These are phyloP conservation scores for Megaceryle alcyon DNA, from an alignment of 2,797 vertebrate species.

Conservation along the genomic window DNA sequence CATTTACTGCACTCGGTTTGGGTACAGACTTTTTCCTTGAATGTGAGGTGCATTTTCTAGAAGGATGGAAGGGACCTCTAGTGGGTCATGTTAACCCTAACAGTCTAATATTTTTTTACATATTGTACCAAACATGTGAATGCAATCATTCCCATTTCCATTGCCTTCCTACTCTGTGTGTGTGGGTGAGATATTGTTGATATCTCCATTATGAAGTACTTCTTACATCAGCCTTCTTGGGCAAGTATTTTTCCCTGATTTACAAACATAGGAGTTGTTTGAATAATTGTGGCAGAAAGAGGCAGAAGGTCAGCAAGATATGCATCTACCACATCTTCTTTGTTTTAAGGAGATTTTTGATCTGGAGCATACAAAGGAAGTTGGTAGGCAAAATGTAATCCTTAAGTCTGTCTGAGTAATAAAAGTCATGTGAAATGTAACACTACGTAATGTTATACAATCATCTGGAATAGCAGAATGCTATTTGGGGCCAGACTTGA, in stretches of 20 bases:
- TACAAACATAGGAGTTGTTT: slow-evolving; percentile 45
- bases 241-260: neutral
- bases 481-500: slow-evolving; percentile 47
- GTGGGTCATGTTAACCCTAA: slow-evolving; percentile 76
- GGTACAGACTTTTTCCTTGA: slow-evolving; percentile 58
- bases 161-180: neutral
- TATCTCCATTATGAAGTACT: slow-evolving; percentile 20
- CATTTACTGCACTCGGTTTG: slow-evolving; percentile 44
- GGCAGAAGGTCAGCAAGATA: slow-evolving; percentile 24
- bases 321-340: neutral
- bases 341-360: neutral
- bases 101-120: slow-evolving; percentile 57
- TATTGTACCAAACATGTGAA: neutral
- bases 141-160: neutral
- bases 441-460: slow-evolving; percentile 32
- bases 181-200: neutral
- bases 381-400: slow-evolving; percentile 15
- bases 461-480: slow-evolving; percentile 20
- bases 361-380: slow-evolving; percentile 32
- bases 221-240: slow-evolving; percentile 35
- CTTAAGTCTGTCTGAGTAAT: slow-evolving; percentile 35
- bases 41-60: slow-evolving; percentile 49
- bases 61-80: slow-evolving; percentile 75
- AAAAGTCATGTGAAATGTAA: slow-evolving; percentile 38
- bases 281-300: neutral